Conservation (phyloP, 2,797 vertebrate species). For the Chloroceryle amazona region DNA sequence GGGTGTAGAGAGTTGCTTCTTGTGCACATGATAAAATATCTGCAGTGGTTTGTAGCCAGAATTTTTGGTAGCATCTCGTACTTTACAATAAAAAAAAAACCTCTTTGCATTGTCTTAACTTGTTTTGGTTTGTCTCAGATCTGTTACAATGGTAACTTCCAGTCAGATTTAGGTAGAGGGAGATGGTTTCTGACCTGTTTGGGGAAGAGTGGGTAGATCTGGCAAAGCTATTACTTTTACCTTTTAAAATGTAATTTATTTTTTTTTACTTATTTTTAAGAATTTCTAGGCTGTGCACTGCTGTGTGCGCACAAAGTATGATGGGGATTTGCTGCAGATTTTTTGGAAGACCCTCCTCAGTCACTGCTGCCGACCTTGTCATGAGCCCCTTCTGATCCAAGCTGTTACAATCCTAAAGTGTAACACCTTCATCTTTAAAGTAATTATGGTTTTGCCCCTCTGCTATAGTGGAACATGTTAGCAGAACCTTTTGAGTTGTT, state of each 20-base stretch:
- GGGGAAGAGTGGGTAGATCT: background rate
- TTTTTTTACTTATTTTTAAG: background rate
- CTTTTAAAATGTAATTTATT: background rate
- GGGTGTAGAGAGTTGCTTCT: background rate
- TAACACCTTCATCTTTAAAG: background rate
- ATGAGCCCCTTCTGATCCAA: background rate
- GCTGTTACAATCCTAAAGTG: background rate
- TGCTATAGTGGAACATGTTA: background rate
- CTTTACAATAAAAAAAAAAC: background rate
- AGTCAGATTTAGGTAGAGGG: background rate
- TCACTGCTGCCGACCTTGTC: background rate
- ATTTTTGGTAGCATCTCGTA: background rate
- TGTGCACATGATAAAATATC: background rate
- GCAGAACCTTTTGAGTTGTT: background rate
- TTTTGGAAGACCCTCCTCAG: background rate
- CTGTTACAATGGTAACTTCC: background rate
- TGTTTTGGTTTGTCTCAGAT: background rate
- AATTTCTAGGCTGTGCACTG: background rate
- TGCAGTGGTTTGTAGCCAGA: background rate
- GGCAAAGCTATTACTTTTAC: accelerated
- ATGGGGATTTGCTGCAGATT: background rate
- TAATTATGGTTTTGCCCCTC: background rate
- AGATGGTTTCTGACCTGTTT: background rate
- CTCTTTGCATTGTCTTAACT: background rate
- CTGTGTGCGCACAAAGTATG: background rate